These are phyloP conservation scores for Parnassius glacialis DNA, from an alignment of 2,888 invertebrate genomes.

Conservation along the genomic window DNA sequence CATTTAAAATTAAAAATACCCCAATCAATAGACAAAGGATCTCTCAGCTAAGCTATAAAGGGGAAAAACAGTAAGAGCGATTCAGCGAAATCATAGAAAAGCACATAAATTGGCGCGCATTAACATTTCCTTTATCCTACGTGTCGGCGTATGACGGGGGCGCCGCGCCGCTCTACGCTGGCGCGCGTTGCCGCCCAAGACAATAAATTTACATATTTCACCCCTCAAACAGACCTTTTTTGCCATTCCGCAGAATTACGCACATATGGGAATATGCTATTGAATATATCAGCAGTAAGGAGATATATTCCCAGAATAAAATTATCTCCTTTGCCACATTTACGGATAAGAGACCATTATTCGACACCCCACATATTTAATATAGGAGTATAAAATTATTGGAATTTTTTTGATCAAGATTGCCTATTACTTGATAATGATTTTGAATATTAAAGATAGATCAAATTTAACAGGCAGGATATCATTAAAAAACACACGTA, in stretches of 20 bases:
- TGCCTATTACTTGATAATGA: neutral
- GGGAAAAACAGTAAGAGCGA: conserved; percentile 66
- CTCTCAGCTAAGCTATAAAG: conserved; percentile 58
- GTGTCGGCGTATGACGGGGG: conserved; percentile 80
- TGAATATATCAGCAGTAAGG: conserved; percentile 80
- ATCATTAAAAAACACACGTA: too few species aligned
- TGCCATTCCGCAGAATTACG: conserved; percentile 81
- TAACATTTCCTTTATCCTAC: conserved; percentile 81
- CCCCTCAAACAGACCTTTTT: conserved; percentile 81
- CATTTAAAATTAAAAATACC: too few species aligned
- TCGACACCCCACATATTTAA: conserved; percentile 41
- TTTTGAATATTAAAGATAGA: too few species aligned
- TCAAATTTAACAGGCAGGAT: too few species aligned
- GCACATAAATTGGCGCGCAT: conserved; percentile 80
- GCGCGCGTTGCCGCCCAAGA: conserved; percentile 73
- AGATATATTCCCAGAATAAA: conserved; percentile 79
- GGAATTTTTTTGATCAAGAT: conserved; percentile 4
- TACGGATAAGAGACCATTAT: conserved; percentile 64
- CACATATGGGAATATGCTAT: conserved; percentile 81
- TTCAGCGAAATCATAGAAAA: conserved; percentile 81
- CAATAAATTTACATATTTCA: conserved; percentile 82
- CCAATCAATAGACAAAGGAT: conserved; percentile 52
- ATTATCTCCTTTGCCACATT: conserved; percentile 77
- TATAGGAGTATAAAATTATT: conserved; percentile 10
- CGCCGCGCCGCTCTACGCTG: conserved; percentile 47